These are phyloP conservation scores for Procavia capensis DNA, from an alignment of 2,113 vertebrate species.

Conservation along the genomic window DNA sequence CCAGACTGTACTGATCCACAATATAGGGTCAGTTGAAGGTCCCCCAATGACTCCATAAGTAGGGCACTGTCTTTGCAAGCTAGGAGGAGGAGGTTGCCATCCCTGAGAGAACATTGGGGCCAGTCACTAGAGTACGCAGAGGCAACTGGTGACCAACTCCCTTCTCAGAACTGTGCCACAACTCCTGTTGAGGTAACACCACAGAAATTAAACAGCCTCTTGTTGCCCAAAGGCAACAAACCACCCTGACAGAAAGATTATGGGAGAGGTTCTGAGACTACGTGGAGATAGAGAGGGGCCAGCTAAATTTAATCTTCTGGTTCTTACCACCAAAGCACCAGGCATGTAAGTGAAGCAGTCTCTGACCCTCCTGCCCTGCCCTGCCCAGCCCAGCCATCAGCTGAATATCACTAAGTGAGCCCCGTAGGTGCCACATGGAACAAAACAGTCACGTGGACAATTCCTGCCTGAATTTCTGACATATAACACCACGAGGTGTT, in stretches of 20 bases:
- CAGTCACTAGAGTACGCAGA: too few species aligned
- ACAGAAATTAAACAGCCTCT: too few species aligned
- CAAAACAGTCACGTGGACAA: background rate
- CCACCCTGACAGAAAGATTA: background rate
- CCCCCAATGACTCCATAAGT: too few species aligned
- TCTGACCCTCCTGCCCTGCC: background rate
- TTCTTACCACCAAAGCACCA: background rate
- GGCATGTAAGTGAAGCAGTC: background rate
- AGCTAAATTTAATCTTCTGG: background rate
- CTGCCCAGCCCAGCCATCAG: background rate
- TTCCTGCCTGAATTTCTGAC: background rate
- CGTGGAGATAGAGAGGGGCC: background rate
- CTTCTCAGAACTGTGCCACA: too few species aligned
- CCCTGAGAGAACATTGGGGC: too few species aligned
- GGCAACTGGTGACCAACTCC: too few species aligned
- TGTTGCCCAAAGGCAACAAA: background rate
- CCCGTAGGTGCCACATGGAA: fast-evolving
- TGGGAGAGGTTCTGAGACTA: background rate
- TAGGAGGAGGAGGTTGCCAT: too few species aligned
- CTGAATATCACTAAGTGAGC: background rate
- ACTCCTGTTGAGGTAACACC: too few species aligned
- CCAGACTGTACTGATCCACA: too few species aligned
- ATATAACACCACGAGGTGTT: background rate
- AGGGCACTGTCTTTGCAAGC: too few species aligned
- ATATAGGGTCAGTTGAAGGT: too few species aligned